phyloP scores from a whole-genome alignment of 1,140 invertebrate genomes.

The Cephus cinctus region DNA sequence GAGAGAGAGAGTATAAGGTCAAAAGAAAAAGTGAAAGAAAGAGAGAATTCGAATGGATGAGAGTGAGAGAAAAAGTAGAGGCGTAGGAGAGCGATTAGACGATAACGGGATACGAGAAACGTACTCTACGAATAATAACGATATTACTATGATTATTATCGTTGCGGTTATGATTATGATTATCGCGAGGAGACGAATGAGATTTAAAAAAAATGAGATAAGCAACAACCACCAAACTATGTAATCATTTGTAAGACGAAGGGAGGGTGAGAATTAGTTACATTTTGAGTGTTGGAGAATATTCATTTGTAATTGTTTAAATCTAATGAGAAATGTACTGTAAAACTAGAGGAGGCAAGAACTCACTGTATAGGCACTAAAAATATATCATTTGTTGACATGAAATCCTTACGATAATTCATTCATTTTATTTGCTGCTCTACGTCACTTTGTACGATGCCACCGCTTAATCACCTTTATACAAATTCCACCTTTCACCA shows the following conservation, averaged over 20 bases:
- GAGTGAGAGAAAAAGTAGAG: too few species aligned
- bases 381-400: slow-evolving; percentile 48
- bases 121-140: neutral
- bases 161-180: neutral
- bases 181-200: slow-evolving; percentile 14
- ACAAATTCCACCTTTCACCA: neutral
- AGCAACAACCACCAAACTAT: slow-evolving; percentile 12
- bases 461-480: neutral
- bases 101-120: neutral
- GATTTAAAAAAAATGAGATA: too few species aligned
- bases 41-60: neutral
- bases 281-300: slow-evolving; percentile 38
- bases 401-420: slow-evolving; percentile 24
- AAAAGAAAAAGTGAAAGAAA: neutral
- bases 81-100: neutral
- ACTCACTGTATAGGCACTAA: slow-evolving; percentile 40
- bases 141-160: neutral
- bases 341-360: slow-evolving; percentile 40
- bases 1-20: neutral
- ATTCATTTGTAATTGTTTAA: slow-evolving; percentile 47
- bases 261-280: slow-evolving; percentile 25
- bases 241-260: slow-evolving; percentile 21
- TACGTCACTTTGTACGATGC: neutral
- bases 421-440: neutral
- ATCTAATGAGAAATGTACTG: slow-evolving; percentile 45